Evolutionary conservation across 2,113 vertebrate species (phyloP).

Genomic region (Xyrauchen texanus): DNA sequence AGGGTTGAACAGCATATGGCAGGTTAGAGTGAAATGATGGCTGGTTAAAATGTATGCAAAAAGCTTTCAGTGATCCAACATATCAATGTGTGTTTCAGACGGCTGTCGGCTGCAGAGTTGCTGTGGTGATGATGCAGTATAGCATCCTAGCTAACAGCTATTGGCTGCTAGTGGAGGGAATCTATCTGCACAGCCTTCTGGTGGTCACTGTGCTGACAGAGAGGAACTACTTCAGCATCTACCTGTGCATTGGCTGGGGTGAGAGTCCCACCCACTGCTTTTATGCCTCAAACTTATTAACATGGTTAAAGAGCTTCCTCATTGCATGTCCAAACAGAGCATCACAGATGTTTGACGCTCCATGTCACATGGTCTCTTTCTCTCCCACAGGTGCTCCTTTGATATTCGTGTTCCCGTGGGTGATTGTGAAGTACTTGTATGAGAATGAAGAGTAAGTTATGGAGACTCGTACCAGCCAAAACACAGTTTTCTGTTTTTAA

Average conservation of each 20-base stretch:
- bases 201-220: constrained; percentile 90
- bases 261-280: constrained; percentile 64
- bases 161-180: constrained; percentile 97
- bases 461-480: too few relatives aligned
- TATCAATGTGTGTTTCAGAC: constrained; percentile 69
- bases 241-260: constrained; percentile 96
- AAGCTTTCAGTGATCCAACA: neutral
- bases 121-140: constrained; percentile 97
- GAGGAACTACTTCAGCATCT: constrained; percentile 90
- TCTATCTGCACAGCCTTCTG: constrained; percentile 94
- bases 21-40: too few relatives aligned
- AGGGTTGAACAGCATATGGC: too few relatives aligned
- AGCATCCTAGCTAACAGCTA: constrained; percentile 96
- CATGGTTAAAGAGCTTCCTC: constrained; percentile 16
- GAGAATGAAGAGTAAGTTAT: constrained; percentile 90
- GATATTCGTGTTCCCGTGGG: constrained; percentile 91
- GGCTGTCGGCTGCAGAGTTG: constrained; percentile 85
- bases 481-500: too few relatives aligned
- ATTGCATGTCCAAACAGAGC: constrained; percentile 17
- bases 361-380: constrained; percentile 5
- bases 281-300: neutral
- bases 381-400: constrained; percentile 81
- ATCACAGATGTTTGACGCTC: constrained; percentile 1
- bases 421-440: constrained; percentile 82
- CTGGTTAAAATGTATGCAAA: neutral